Evolutionary conservation across 2,113 vertebrate species (phyloP), one percentile per base, ranked within the genome.

Genomic region (Chamaetylas fuelleborni): DNA sequence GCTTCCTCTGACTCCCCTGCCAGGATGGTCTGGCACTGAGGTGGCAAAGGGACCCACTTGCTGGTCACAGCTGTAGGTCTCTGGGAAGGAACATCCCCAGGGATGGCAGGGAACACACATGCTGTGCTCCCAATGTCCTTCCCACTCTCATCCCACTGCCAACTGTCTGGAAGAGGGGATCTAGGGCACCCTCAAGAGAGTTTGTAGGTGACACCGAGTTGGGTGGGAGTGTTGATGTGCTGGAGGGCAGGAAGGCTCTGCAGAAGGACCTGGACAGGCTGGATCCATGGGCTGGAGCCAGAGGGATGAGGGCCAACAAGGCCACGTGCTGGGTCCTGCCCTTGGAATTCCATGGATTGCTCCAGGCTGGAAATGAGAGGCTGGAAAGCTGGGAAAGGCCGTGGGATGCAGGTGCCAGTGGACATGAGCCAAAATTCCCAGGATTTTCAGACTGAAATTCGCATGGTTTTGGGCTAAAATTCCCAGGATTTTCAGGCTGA

Each of bases 51-150:
- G 19, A 81, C 38, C 2, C 2, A 0, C 8, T 16, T 31, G 6
- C 22, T 61, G 29, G 38, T 36, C 60, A 29, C 45, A 33, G 36
- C 61, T 18, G 1, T 5, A 34, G 12, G 36, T 62, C 24, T 14
- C 57, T 18, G 25, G 10, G 16, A 57, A 47, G 24, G 42, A 57
- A 19, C 18, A 19, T 9, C 38, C 48, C 50, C 2, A 1, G 38
- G 38, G 14, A 23, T 2, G 3, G 15, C 38, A 2, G 16, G 61
- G 42, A 53, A 58, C 53, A 14, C 43, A 8, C 6, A 5, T 0
- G 6, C 34, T 11, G 38, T 42, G 42, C 42, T 42, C 33, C 12
- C 80, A 28, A 9, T 3, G 1, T 6, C 31, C 17, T 38, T 38
- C 31, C 67, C 17, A 23, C 33, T 33, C 45, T 25, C 24, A 11